Percentiles rank a stretch among this genome's conserved stretches.
phyloP scores from a whole-genome alignment of 2,888 invertebrate genomes.

The Ryuthela nishihirai region DNA sequence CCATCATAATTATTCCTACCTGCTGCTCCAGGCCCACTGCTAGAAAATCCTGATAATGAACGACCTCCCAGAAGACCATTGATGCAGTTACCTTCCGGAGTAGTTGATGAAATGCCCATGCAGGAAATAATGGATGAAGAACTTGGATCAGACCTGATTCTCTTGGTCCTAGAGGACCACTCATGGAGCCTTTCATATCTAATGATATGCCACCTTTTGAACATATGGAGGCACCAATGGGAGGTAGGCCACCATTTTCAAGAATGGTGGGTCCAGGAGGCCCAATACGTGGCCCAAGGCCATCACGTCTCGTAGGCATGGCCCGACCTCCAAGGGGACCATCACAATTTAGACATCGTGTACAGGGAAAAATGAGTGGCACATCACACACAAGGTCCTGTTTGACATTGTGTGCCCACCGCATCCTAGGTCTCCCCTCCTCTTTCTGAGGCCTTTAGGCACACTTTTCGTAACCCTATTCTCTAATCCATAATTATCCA shows the following conservation, averaged over 20 bases:
- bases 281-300: conserved; percentile 1
- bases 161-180: neutral
- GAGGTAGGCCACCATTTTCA: conserved; percentile 7
- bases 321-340: conserved; percentile 4
- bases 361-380: neutral
- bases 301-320: no score
- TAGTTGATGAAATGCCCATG: neutral
- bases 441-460: no score
- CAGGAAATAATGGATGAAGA: neutral
- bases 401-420: no score
- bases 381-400: neutral
- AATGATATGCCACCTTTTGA: no score
- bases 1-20: no score
- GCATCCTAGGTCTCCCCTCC: no score
- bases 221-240: neutral
- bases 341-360: neutral
- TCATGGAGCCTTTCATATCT: neutral
- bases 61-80: conserved; percentile 2
- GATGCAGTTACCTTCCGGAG: neutral
- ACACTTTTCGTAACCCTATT: no score
- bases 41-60: conserved; percentile 4
- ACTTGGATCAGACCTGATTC: no score
- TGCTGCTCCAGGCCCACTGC: conserved; percentile 7
- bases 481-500: no score
- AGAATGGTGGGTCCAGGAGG: conserved; percentile 19